Evolutionary conservation across 2,797 vertebrate species (phyloP).

Genomic region (Urophycis tenuis): DNA sequence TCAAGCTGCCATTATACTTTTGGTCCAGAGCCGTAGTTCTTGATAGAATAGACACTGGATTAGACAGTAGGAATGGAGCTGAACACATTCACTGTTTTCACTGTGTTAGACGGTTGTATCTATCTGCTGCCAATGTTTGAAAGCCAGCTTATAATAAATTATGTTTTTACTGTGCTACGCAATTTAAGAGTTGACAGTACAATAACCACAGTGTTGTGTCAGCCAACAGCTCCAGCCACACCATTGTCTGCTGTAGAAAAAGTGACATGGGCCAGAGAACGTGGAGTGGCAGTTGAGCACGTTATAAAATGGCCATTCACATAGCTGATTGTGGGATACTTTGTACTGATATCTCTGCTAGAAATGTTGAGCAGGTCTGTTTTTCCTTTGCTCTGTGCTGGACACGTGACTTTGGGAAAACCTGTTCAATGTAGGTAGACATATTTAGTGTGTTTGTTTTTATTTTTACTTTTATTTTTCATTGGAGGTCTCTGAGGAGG

Average conservation of each 20-base stretch:
- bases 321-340: conserved; percentile 21
- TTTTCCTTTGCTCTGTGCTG: background rate
- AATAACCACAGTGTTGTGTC: conserved; percentile 61
- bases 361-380: no score
- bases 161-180: conserved; percentile 48
- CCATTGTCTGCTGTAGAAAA: conserved; percentile 53
- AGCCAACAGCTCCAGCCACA: conserved; percentile 61
- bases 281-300: conserved; percentile 37
- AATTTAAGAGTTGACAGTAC: conserved; percentile 57
- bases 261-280: conserved; percentile 40
- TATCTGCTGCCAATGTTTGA: conserved; percentile 37
- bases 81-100: background rate
- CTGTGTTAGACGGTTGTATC: background rate
- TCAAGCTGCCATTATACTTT: background rate
- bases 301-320: conserved; percentile 47
- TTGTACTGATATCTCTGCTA: background rate
- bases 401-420: background rate
- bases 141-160: conserved; percentile 27
- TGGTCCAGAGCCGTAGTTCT: background rate
- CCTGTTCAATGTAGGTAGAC: background rate
- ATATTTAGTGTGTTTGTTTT: no score
- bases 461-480: background rate
- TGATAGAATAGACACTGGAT: background rate
- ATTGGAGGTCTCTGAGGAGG: background rate
- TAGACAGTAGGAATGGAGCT: background rate